Evolutionary conservation across 2,797 vertebrate species (phyloP).

Genomic region (Oryzias sinensis): DNA sequence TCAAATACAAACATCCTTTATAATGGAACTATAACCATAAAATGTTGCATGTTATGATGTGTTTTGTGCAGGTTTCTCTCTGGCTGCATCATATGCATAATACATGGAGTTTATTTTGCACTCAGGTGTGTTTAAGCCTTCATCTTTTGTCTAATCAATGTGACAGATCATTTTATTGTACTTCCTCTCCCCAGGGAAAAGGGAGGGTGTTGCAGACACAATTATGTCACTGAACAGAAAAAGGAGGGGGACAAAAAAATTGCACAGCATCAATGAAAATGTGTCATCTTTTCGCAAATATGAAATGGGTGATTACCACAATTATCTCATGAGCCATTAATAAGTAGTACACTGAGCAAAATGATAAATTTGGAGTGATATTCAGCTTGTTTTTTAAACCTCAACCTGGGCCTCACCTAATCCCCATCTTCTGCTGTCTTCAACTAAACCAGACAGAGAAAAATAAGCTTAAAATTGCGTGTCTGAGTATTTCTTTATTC

Average conservation of each 20-base stretch:
- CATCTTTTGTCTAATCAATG: conserved; percentile 18
- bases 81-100: conserved; percentile 12
- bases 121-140: conserved; percentile 25
- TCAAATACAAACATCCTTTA: conserved; percentile 23
- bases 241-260: conserved; percentile 34
- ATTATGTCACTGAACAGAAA: conserved; percentile 23
- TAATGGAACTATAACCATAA: neutral
- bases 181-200: conserved; percentile 24
- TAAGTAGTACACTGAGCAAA: conserved; percentile 25
- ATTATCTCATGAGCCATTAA: conserved; percentile 46
- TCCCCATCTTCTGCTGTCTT: conserved; percentile 66
- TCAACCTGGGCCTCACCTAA: conserved; percentile 30
- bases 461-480: conserved; percentile 7
- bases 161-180: conserved; percentile 14
- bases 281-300: conserved; percentile 32
- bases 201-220: conserved; percentile 16
- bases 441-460: conserved; percentile 59
- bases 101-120: conserved; percentile 38
- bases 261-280: conserved; percentile 26
- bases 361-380: conserved; percentile 44
- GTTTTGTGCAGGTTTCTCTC: neutral
- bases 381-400: conserved; percentile 45
- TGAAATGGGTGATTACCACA: conserved; percentile 48
- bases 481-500: no score
- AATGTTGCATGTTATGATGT: neutral